A percentile compares a stretch with the other conserved stretches of the same genome.
Evolutionary conservation across 1,140 invertebrate species (phyloP).

Genomic region (Notospermus geniculatus): DNA sequence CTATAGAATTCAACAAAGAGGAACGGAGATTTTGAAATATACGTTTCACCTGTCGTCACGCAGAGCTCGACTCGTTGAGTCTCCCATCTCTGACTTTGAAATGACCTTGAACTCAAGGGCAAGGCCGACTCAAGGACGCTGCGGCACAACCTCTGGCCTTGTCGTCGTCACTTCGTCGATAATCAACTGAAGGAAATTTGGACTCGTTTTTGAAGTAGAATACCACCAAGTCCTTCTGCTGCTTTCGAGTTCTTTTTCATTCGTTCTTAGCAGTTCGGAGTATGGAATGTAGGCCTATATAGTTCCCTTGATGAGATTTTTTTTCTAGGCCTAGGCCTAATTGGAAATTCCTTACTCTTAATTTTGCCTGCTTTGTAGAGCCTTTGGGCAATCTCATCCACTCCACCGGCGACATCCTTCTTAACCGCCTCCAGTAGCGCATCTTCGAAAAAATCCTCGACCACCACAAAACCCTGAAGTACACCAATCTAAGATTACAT

Average conservation of each 20-base stretch:
- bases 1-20: too few relatives aligned
- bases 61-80: too few relatives aligned
- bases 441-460: slow-evolving; percentile 15
- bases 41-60: too few relatives aligned
- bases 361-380: slow-evolving; percentile 23
- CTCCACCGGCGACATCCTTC: slow-evolving; percentile 10
- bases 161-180: slow-evolving; percentile 12
- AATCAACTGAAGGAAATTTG: slow-evolving; percentile 14
- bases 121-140: too few relatives aligned
- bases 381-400: slow-evolving; percentile 19
- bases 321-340: neutral
- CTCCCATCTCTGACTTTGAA: too few relatives aligned
- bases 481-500: neutral
- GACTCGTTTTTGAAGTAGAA: too few relatives aligned
- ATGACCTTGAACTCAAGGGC: too few relatives aligned
- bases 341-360: slow-evolving; percentile 11
- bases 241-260: too few relatives aligned
- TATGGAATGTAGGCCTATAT: neutral
- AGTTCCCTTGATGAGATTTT: neutral
- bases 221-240: too few relatives aligned
- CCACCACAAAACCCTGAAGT: slow-evolving; percentile 17
- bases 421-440: slow-evolving; percentile 14
- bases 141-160: too few relatives aligned
- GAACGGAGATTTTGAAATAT: too few relatives aligned
- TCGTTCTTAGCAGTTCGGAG: neutral